Evolutionary conservation across 2,113 vertebrate species (phyloP).

Genomic region (Origma solitaria): DNA sequence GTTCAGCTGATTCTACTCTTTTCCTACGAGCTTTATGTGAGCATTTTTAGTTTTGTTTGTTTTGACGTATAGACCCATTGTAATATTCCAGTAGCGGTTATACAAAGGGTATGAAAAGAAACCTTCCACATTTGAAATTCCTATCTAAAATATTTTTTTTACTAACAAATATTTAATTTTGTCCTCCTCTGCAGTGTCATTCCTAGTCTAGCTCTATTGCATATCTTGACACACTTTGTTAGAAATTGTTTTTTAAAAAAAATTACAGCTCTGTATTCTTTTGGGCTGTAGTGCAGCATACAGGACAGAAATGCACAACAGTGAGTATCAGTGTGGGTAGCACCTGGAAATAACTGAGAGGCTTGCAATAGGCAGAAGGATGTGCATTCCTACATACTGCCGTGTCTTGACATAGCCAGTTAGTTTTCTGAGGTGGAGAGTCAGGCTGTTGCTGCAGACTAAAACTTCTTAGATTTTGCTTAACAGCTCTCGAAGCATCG

Average conservation of each 20-base stretch:
- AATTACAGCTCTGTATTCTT: background rate
- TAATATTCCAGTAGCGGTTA: background rate
- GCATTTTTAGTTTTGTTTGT: slow-evolving; percentile 30
- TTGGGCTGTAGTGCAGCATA: background rate
- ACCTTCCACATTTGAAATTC: background rate
- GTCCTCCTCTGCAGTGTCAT: background rate
- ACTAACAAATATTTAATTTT: background rate
- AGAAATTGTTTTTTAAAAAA: too few species aligned
- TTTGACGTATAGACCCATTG: background rate
- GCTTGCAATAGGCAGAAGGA: background rate
- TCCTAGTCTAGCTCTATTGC: background rate
- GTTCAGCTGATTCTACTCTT: slow-evolving; percentile 91
- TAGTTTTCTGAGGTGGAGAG: background rate
- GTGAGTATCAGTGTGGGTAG: background rate
- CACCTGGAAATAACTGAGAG: background rate
- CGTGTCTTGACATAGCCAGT: background rate
- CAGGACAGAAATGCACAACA: background rate
- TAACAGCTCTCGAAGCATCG: background rate
- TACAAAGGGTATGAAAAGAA: background rate
- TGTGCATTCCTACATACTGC: background rate
- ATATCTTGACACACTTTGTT: background rate
- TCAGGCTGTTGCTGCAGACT: background rate
- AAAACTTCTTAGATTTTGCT: background rate
- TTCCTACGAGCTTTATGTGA: slow-evolving; percentile 88
- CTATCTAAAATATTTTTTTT: background rate